Evolutionary conservation across 2,888 invertebrate species (phyloP), one percentile per base, ranked within the genome.

Genomic region (Chromoteleia sp.): DNA sequence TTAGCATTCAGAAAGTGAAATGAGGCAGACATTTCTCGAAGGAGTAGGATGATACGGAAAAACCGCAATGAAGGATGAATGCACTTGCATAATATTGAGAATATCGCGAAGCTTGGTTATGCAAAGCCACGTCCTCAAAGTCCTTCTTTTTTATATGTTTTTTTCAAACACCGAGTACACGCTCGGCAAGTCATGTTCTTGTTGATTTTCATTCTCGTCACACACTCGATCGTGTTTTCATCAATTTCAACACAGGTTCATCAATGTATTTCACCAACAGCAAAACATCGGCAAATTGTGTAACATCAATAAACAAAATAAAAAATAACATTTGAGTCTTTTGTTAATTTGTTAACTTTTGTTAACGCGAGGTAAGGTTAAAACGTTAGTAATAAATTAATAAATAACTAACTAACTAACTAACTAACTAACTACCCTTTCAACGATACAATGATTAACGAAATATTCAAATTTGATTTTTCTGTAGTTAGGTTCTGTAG

Each of bases 11-110:
- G 65, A 77, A 70, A 78, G 73, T 74, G 74, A 78, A 82, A 82
- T 82, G 82, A 78, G 63, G 58, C 45, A 54, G 74, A 67, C 45
- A 48, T 74, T 74, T 36, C 43, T 63, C 39, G 19, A 36, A 70
- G 63, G 25, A 74, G 63, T 12, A 15, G 48, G 61, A 25, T 63
- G 70, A 70, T 58, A 63, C 48, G 74, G 56, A 70, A 74, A 79
- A 59, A 50, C 36, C 41, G 36, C 33, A 68, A 75, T 58, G 70
- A 75, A 75, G 58, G 65, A 80, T 70, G 70, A 75, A 78, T 61
- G 75, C 75, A 75, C 75, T 70, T 75, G 82, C 82, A 82, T 78
- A 78, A 78, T 81, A 77, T 74, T 41, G 67, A 41, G 76, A 81
- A 81, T 67, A 81, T 81, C 73, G 71, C 63, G 58, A 48, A 52